These are phyloP conservation scores for Diuraphis noxia DNA, from an alignment of 1,140 invertebrate genomes.

Conservation along the genomic window DNA sequence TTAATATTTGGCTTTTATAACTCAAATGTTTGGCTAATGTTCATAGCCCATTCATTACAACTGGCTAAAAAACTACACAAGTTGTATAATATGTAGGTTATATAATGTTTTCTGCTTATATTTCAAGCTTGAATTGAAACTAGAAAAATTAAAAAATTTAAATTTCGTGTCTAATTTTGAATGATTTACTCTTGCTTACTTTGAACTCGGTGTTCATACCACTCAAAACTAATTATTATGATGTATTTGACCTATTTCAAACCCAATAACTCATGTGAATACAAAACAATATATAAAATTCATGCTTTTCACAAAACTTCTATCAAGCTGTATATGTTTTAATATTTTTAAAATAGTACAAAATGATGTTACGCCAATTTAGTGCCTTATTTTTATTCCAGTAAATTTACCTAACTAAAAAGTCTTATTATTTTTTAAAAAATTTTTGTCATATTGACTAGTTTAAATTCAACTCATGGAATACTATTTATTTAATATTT, in stretches of 20 bases:
- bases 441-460: neutral
- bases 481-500: neutral
- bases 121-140: neutral
- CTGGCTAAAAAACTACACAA: neutral
- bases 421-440: neutral
- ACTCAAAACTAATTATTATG: constrained; percentile 22
- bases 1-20: constrained; percentile 35
- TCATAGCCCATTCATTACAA: neutral
- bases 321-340: neutral
- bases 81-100: too few species aligned
- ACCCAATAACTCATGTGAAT: neutral
- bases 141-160: neutral
- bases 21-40: constrained; percentile 7
- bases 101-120: neutral
- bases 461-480: neutral
- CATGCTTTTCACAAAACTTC: neutral
- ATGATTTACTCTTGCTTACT: constrained; percentile 20
- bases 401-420: neutral
- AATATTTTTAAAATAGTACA: constrained; percentile 5
- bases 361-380: neutral
- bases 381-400: neutral
- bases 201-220: neutral
- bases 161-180: neutral
- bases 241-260: neutral
- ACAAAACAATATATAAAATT: neutral